A percentile compares a stretch with the other conserved stretches of the same genome.
Evolutionary conservation across 2,888 invertebrate species (phyloP).

Genomic region (Scaptomyza flava): DNA sequence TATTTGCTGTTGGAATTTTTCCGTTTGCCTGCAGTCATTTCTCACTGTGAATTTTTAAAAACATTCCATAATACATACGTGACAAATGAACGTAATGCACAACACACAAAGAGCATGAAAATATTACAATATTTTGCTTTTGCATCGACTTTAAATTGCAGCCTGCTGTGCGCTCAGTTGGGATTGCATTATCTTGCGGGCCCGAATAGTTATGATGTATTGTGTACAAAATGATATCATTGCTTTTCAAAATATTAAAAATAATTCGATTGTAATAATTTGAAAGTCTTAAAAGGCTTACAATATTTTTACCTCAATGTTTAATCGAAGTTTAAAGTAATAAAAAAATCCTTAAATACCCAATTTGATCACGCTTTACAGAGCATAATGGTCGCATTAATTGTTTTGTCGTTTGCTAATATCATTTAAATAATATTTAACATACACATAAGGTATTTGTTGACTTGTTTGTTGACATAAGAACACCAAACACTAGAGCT

Average conservation of each 20-base stretch:
- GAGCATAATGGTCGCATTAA: constrained; percentile 30
- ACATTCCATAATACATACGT: constrained; percentile 25
- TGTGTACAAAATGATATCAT: too few relatives aligned
- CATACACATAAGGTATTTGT: constrained; percentile 17
- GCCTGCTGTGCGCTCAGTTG: constrained; percentile 9
- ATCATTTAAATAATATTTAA: constrained; percentile 21
- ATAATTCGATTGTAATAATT: too few relatives aligned
- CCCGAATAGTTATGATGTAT: too few relatives aligned
- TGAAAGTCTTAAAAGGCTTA: too few relatives aligned
- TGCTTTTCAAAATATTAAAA: too few relatives aligned
- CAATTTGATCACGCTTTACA: neutral
- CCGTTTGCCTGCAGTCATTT: constrained; percentile 18
- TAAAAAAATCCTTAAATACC: neutral
- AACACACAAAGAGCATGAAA: constrained; percentile 14
- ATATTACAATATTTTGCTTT: constrained; percentile 8
- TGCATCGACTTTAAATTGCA: too few relatives aligned
- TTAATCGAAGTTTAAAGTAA: too few relatives aligned
- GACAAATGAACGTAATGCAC: constrained; percentile 25
- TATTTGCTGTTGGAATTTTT: constrained; percentile 18
- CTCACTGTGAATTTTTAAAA: constrained; percentile 1
- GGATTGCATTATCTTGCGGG: too few relatives aligned
- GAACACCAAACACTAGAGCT: constrained; percentile 13
- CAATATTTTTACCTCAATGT: too few relatives aligned
- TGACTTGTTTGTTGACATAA: constrained; percentile 34
- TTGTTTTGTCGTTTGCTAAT: constrained; percentile 2